Evolutionary conservation across 2,113 vertebrate genomes (phyloP).

Genomic region (Chaenogobius annularis): DNA sequence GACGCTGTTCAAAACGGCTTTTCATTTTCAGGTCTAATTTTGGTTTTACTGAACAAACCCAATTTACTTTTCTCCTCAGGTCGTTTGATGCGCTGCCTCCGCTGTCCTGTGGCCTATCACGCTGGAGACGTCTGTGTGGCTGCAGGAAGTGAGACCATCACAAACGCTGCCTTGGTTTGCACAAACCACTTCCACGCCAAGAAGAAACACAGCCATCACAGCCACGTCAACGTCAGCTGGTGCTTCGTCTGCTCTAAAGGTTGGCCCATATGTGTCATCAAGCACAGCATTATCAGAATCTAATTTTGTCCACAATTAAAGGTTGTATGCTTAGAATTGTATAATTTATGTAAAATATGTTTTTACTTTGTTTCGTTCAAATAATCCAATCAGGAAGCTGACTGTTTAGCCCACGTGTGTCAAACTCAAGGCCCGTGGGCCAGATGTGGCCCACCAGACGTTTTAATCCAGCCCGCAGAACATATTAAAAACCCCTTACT

Average conservation of each 20-base stretch:
- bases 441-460: no score
- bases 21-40: not conserved
- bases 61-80: constrained; percentile 67
- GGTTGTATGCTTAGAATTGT: no score
- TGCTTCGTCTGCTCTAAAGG: constrained; percentile 99
- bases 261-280: constrained; percentile 45
- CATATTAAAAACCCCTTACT: no score
- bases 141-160: constrained; percentile 87
- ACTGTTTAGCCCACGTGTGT: no score
- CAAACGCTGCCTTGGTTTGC: constrained; percentile 88
- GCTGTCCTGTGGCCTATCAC: constrained; percentile 94
- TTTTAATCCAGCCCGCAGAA: no score
- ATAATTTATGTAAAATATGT: no score
- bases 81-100: constrained; percentile 92
- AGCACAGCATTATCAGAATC: no score
- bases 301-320: no score
- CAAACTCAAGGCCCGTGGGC: no score
- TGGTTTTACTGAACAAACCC: not conserved
- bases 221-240: constrained; percentile 98
- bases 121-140: constrained; percentile 89
- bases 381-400: no score
- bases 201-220: constrained; percentile 92
- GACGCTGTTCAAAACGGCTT: not conserved
- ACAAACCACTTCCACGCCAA: constrained; percentile 90
- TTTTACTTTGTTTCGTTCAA: no score